Evolutionary conservation across 2,888 invertebrate genomes (phyloP).

Genomic region (Yponomeuta plumbellus): DNA sequence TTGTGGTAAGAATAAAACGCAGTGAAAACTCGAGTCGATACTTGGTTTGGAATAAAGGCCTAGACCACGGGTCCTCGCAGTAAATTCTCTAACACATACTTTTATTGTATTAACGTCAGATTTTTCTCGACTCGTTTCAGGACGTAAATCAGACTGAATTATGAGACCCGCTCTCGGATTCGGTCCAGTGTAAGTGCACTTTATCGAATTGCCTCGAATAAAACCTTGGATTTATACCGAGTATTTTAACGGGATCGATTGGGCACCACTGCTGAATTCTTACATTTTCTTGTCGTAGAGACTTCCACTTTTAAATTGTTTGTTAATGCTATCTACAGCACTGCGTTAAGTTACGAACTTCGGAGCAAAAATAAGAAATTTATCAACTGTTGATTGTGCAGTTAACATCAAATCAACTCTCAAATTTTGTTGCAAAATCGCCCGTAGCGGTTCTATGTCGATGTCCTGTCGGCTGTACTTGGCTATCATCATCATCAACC

Average conservation of each 20-base stretch:
- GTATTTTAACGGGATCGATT: slow-evolving; percentile 8
- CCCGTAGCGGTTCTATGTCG: too few species aligned
- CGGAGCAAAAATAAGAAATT: too few species aligned
- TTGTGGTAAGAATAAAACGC: too few species aligned
- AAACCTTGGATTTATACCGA: slow-evolving; percentile 11
- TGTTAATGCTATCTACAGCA: too few species aligned
- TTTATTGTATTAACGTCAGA: slow-evolving; percentile 10
- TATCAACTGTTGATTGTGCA: too few species aligned
- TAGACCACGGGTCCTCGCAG: neutral
- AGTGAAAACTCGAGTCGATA: too few species aligned
- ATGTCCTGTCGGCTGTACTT: too few species aligned
- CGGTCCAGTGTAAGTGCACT: slow-evolving; percentile 32
- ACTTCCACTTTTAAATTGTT: too few species aligned
- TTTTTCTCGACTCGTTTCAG: slow-evolving; percentile 10
- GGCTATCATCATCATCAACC: too few species aligned
- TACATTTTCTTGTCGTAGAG: neutral
- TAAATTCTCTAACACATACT: neutral
- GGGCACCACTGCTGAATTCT: neutral
- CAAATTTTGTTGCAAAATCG: too few species aligned
- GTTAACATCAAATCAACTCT: too few species aligned
- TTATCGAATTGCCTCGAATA: slow-evolving; percentile 35
- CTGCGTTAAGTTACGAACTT: too few species aligned
- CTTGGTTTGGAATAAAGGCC: neutral
- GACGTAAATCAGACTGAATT: slow-evolving; percentile 18
- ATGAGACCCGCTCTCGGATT: slow-evolving; percentile 12